Base-by-base conservation (phyloP, 2,888 invertebrate genomes). In the Thumatha senex region DNA sequence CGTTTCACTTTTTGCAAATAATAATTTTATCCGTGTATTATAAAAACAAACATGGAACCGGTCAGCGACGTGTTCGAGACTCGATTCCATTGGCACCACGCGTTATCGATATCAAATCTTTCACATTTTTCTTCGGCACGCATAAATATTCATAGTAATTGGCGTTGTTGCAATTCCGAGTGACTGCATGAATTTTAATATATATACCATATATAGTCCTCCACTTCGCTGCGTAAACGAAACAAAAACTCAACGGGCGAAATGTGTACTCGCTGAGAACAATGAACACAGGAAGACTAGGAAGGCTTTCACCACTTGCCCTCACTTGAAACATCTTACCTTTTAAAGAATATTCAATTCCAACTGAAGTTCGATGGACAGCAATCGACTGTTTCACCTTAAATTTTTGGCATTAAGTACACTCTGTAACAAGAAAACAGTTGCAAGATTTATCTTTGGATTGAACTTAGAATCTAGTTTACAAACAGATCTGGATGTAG, bases 61-160 rank as follows among this genome's bases (percentile, higher is more conserved):
- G 76, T 63, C 57, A 52, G 47, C 46, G 45, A 58, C 54, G 56
- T 48, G 50, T 57, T 54, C 56, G 56, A 67, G 64, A 65, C 72
- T 71, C 67, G 59, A 56, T 70, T 70, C 73, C 72, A 69, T 72
- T 62, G 56, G 54, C 70, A 64, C 56, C 50, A 63, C 43, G 36
- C 66, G 70, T 66, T 78, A 81, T 84, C 76, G 59, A 65, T 70
- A 79, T 78, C 78, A 80, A 80, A 84, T 82, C 77, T 77, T 63
- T 63, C 58, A 60, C 72, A 76, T 78, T 74, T 72, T 79, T 75
- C 73, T 63, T 51, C 44, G 54, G 42, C 58, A 54, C 58, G 69
- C 70, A 82, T 86, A 80, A 74, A 86, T 86, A 86, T 85, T 84
- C 83, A 84, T 79, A 73, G 60, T 67, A 70, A 75, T 76, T 70